Evolutionary conservation across 2,888 invertebrate species (phyloP).

Genomic region (Heterodera filipjevi): DNA sequence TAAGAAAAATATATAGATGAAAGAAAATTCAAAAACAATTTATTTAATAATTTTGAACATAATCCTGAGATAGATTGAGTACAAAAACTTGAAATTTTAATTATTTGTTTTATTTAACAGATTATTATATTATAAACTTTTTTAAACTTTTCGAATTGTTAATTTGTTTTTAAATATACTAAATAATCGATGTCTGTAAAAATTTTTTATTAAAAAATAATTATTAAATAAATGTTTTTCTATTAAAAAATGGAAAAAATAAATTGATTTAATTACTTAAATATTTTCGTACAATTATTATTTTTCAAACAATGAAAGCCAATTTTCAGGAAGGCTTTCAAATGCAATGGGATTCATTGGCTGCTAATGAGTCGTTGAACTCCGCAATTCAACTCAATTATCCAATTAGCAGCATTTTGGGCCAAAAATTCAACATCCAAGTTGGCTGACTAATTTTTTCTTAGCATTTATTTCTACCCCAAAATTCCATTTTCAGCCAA

Average conservation of each 20-base stretch:
- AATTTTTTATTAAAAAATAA: no score
- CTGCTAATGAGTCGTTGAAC: slow-evolving; percentile 29
- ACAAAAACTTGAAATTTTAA: no score
- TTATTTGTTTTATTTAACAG: no score
- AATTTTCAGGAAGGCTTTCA: slow-evolving; percentile 39
- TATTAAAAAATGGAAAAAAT: no score
- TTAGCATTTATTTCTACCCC: neutral
- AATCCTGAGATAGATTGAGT: no score
- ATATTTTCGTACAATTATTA: no score
- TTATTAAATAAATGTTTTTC: neutral
- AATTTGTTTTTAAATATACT: neutral
- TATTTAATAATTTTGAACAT: no score
- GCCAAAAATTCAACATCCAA: slow-evolving; percentile 33
- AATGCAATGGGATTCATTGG: slow-evolving; percentile 39
- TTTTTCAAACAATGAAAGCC: neutral
- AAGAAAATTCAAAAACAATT: no score
- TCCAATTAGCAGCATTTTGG: slow-evolving; percentile 52
- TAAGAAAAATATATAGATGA: neutral
- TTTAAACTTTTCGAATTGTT: neutral
- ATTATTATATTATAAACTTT: no score
- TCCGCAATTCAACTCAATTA: slow-evolving; percentile 48
- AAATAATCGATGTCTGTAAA: no score
- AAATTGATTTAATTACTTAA: no score
- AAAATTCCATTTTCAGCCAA: slow-evolving; percentile 40
- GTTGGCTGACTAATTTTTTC: neutral